These are phyloP conservation scores for Myzus persicae DNA, from an alignment of 1,140 invertebrate species.

Conservation along the genomic window DNA sequence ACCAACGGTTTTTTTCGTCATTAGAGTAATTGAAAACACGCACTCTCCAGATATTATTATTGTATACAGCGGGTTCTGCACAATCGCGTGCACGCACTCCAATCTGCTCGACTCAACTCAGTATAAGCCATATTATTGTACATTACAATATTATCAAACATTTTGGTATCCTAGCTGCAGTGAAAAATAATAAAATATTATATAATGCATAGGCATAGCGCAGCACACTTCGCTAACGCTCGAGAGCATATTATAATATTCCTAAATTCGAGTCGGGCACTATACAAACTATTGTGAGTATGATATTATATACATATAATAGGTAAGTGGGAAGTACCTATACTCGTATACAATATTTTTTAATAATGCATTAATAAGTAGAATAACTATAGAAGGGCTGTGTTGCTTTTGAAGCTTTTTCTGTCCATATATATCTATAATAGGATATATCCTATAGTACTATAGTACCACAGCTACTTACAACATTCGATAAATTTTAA, in stretches of 20 bases:
- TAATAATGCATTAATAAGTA: background rate
- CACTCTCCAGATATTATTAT: background rate
- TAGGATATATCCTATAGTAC: too few species aligned
- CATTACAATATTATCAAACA: background rate
- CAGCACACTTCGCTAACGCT: background rate
- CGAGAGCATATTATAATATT: background rate
- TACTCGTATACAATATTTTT: slow-evolving; percentile 2
- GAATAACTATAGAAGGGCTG: background rate
- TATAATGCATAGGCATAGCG: background rate
- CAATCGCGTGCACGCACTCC: background rate
- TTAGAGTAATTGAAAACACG: slow-evolving; percentile 10
- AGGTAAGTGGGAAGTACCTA: too few species aligned
- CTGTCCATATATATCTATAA: background rate
- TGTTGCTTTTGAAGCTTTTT: background rate
- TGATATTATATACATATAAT: background rate
- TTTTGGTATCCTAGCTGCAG: background rate
- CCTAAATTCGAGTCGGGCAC: background rate
- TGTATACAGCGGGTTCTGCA: background rate
- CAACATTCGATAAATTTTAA: background rate
- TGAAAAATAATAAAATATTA: background rate
- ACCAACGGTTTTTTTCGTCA: background rate
- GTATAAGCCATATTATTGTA: background rate
- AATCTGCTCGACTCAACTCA: background rate
- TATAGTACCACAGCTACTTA: background rate
- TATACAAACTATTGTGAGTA: background rate